Evolutionary conservation across 2,113 vertebrate species (phyloP), one percentile per base, ranked within the genome.

Genomic region (Caloenas nicobarica): DNA sequence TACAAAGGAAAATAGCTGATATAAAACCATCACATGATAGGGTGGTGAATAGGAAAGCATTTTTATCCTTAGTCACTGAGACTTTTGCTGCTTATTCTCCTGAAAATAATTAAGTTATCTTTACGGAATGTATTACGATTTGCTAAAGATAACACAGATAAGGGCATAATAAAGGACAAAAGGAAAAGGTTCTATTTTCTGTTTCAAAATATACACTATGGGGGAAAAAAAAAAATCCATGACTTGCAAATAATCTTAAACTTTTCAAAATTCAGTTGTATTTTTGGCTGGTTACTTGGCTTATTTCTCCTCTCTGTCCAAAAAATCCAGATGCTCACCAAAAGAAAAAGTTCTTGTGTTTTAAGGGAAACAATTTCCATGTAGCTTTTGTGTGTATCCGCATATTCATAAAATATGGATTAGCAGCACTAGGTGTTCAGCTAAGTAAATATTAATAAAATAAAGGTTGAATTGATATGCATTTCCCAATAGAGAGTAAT

Each of bases 381-480:
- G 81, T 87, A 95, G 70, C 79, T 68, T 93, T 91, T 56, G 19
- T 93, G 74, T 91, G 86, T 66, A 28, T 58, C 70, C 56, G 9
- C 86, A 81, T 93, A 95, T 95, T 96, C 92, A 95, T 96, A 96
- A 97, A 97, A 96, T 95, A 96, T 86, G 91, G 83, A 96, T 97
- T 97, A 95, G 90, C 90, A 90, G 88, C 34, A 74, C 69, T 86
- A 94, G 89, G 86, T 93, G 71, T 96, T 96, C 95, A 95, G 73
- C 95, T 95, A 90, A 93, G 82, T 88, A 96, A 96, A 93, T 84
- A 94, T 95, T 96, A 64, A 94, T 95, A 93, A 96, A 92, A 95
- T 94, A 96, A 96, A 95, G 56, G 82, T 90, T 80, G 87, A 96
- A 93, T 90, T 83, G 76, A 81, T 86, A 81, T 86, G n/a, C 73